phyloP scores from a whole-genome alignment of 2,113 vertebrate genomes.

The Eptatretus burgeri region DNA sequence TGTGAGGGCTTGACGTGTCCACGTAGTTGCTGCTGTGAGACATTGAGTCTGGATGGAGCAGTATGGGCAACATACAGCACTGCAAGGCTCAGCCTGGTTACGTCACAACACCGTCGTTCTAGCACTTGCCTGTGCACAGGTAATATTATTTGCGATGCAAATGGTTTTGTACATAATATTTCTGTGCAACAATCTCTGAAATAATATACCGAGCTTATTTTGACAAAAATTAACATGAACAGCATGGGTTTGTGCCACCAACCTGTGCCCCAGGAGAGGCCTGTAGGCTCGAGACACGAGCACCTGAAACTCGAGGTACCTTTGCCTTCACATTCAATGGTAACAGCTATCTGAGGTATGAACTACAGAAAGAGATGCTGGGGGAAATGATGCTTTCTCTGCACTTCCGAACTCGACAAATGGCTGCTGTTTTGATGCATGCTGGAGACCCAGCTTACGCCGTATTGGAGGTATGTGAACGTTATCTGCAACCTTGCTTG shows the following conservation, averaged over 20 bases:
- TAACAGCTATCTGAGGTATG: conserved; percentile 61
- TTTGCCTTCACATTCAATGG: conserved; percentile 82
- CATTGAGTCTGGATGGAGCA: conserved; percentile 47
- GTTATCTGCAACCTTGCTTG: background rate
- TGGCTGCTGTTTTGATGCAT: conserved; percentile 69
- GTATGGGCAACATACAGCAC: conserved; percentile 60
- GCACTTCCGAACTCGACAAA: conserved; percentile 65
- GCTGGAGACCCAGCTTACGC: conserved; percentile 53
- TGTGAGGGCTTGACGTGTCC: conserved; percentile 74
- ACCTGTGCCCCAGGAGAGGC: too few relatives aligned
- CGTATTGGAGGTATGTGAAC: conserved; percentile 43
- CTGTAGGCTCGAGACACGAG: too few relatives aligned
- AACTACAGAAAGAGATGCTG: conserved; percentile 5
- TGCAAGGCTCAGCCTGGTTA: conserved; percentile 62
- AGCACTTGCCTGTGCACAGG: conserved; percentile 59
- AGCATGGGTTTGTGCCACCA: too few relatives aligned
- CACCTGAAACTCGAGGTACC: conserved; percentile 28
- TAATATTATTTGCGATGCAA: conserved; percentile 13
- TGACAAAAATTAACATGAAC: too few relatives aligned
- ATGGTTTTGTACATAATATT: too few relatives aligned
- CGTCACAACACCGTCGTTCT: conserved; percentile 52
- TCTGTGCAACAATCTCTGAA: too few relatives aligned
- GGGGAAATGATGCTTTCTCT: conserved; percentile 59
- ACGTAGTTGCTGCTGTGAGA: conserved; percentile 59
- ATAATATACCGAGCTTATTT: too few relatives aligned